Conservation (phyloP, 2,113 vertebrate genomes). For the Pseudorectes ferrugineus region DNA sequence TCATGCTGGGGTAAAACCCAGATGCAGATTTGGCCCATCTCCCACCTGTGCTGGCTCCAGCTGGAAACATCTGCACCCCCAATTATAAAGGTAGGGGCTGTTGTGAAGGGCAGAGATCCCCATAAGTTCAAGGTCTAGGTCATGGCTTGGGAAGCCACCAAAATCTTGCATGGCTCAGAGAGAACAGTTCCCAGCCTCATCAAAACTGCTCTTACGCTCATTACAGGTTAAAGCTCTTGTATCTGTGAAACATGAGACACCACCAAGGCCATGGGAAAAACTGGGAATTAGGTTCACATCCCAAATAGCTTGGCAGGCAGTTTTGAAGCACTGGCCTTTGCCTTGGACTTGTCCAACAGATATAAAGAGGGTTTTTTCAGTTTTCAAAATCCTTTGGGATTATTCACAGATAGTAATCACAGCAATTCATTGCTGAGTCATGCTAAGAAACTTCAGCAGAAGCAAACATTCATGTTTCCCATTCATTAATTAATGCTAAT, state of each 20-base stretch:
- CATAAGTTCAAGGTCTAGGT: accelerated
- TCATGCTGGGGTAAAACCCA: not conserved
- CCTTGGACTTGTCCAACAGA: not conserved
- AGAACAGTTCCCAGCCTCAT: not conserved
- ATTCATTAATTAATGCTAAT: not conserved
- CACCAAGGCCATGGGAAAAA: not conserved
- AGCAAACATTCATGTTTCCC: not conserved
- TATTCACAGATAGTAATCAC: not conserved
- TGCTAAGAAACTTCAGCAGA: not conserved
- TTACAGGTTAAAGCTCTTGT: accelerated
- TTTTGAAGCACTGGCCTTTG: not conserved
- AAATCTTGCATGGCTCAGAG: no score
- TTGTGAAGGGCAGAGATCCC: not conserved
- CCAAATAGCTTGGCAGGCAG: not conserved
- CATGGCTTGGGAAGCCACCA: not conserved
- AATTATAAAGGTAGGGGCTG: accelerated
- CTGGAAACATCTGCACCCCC: not conserved
- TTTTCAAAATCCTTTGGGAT: not conserved
- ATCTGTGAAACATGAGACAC: not conserved
- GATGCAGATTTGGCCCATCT: not conserved
- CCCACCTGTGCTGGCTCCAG: not conserved
- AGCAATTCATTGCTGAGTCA: not conserved
- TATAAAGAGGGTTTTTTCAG: not conserved
- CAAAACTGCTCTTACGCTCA: not conserved
- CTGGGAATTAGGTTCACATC: not conserved